A percentile compares a stretch with the other conserved stretches of the same genome.
Conservation (phyloP, 2,113 vertebrate genomes). For the Misgurnus mizolepis region DNA sequence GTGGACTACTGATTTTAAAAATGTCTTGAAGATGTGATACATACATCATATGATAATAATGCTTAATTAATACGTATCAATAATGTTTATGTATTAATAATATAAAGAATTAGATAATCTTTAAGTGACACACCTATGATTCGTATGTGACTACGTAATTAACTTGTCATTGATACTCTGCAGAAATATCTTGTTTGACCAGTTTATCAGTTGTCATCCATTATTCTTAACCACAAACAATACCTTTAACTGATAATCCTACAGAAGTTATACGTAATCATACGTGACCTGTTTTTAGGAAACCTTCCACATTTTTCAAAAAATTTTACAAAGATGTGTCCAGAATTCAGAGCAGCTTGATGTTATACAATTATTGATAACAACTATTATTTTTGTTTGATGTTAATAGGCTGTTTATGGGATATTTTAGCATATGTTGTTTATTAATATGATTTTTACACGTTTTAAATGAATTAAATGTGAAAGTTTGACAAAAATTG, state of each 20-base stretch:
- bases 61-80: neutral
- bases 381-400: no score
- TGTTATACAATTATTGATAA: neutral
- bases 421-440: no score
- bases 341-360: neutral
- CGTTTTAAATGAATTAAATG: no score
- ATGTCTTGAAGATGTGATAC: neutral
- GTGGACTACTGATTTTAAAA: neutral
- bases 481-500: no score
- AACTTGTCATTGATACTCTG: neutral
- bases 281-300: neutral
- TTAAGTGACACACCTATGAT: neutral
- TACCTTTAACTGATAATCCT: neutral
- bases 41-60: neutral
- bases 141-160: neutral
- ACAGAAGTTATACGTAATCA: neutral
- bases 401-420: no score
- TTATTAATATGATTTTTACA: no score
- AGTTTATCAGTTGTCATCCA: neutral
- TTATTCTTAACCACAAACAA: neutral
- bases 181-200: slow-evolving; percentile 17
- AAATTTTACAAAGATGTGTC: neutral
- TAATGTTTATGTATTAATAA: neutral
- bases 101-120: neutral
- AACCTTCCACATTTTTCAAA: no score